Evolutionary conservation across 2,888 invertebrate genomes (phyloP), one percentile per base, ranked within the genome.

Genomic region (Tethea ocularis): DNA sequence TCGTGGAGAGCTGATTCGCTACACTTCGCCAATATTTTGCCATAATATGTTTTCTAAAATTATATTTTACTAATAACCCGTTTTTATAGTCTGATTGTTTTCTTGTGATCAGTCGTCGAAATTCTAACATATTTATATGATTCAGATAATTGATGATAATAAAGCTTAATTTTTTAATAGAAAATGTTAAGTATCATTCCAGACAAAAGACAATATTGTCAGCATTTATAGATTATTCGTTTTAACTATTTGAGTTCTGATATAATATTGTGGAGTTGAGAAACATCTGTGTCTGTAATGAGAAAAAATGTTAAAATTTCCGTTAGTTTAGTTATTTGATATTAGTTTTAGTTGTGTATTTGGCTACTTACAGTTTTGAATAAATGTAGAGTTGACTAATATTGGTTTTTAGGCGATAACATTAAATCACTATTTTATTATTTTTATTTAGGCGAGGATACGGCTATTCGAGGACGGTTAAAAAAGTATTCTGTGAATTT

Each of bases 181-280:
- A 76, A 77, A 78, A 70, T 78, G 82, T 78, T 82, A 82, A 87
- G 89, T 89, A 89, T 93, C 92, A 93, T 93, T 93, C 92, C 92
- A 92, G 89, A 89, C 88, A 91, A 93, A 92, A 93, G 92, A 92
- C 91, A 91, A 85, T 84, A 80, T 88, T 90, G 91, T 91, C 92
- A 84, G 92, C 92, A 93, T 93, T 93, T 93, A 93, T 93, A 91
- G 89, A 80, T 83, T 88, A 88, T 74, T 76, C 85, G 80, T 88
- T 86, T 83, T 76, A 78, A 73, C 72, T 77, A 73, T 72, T 77
- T 72, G 74, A 78, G 81, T 81, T 75, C 67, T 73, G 78, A 46
- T 46, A 46, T 78, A 78, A 70, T 74, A 66, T 71, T 75, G 78
- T 82, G 78, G 74, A 78, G 78, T 79, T 66, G 70, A 20, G 46